Evolutionary conservation across 2,888 invertebrate species (phyloP).

Genomic region (Cheilosia vulpina): DNA sequence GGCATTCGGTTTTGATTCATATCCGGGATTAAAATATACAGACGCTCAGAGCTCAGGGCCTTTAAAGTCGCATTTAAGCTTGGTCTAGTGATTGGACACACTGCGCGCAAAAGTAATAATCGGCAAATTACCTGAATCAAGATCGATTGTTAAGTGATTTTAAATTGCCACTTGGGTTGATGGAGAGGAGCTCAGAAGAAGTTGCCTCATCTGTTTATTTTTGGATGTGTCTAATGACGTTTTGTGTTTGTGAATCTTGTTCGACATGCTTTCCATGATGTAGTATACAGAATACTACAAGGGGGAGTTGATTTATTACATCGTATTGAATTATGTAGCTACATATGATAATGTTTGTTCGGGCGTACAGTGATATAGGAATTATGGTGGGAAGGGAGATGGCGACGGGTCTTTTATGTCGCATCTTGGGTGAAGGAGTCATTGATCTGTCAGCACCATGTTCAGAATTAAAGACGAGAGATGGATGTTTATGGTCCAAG

Average conservation of each 20-base stretch:
- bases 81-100: neutral
- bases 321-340: neutral
- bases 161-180: conserved; percentile 50
- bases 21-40: conserved; percentile 45
- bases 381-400: neutral
- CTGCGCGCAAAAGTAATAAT: conserved; percentile 27
- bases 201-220: conserved; percentile 41
- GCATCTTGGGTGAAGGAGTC: neutral
- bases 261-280: conserved; percentile 34
- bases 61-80: neutral
- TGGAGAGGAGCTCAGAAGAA: conserved; percentile 12
- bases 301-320: conserved; percentile 21
- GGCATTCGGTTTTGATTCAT: conserved; percentile 16
- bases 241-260: conserved; percentile 30
- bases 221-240: conserved; percentile 10
- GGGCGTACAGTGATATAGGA: neutral
- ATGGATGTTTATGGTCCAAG: neutral
- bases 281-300: neutral
- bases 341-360: neutral
- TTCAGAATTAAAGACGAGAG: neutral
- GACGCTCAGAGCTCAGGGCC: conserved; percentile 8
- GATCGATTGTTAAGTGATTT: conserved; percentile 65
- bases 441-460: neutral
- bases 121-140: conserved; percentile 59
- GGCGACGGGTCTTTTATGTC: conserved; percentile 4